Conservation (phyloP, 2,888 invertebrate genomes). For the Philereme vetulata region DNA sequence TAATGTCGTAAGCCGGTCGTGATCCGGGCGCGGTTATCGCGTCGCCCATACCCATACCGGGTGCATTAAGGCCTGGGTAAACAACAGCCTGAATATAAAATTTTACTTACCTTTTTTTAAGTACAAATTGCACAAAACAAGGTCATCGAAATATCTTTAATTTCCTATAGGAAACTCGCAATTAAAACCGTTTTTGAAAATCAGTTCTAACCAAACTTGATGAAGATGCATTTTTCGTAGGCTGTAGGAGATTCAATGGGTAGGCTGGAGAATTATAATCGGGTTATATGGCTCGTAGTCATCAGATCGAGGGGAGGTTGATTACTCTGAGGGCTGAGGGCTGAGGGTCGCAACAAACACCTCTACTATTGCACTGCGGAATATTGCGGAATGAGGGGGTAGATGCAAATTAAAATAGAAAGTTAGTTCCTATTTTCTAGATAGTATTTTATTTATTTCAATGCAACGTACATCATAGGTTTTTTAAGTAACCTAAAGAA, state of each 20-base stretch:
- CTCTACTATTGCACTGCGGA: too few species aligned
- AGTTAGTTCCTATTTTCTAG: too few species aligned
- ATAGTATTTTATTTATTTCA: too few species aligned
- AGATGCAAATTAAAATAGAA: too few species aligned
- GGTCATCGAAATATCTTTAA: too few species aligned
- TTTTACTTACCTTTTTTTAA: too few species aligned
- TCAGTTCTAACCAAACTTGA: background rate
- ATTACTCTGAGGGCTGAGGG: background rate
- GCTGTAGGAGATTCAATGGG: background rate
- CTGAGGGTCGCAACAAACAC: background rate
- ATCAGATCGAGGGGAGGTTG: conserved; percentile 10
- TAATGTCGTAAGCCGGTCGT: conserved; percentile 11
- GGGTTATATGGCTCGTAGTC: conserved; percentile 9
- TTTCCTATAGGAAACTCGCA: too few species aligned
- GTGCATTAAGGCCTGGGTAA: conserved; percentile 13
- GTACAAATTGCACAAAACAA: too few species aligned
- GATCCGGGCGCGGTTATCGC: conserved; percentile 11
- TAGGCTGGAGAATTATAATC: conserved; percentile 4
- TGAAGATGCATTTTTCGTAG: conserved; percentile 4
- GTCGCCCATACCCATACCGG: conserved; percentile 1
- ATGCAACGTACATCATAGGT: too few species aligned
- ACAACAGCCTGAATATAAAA: background rate
- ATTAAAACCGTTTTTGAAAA: too few species aligned
- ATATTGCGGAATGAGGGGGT: too few species aligned
- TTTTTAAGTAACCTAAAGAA: too few species aligned